A percentile compares a stretch with the other conserved stretches of the same genome.
These are phyloP conservation scores for Drosophila kuntzei DNA, from an alignment of 2,888 invertebrate species.

Conservation along the genomic window DNA sequence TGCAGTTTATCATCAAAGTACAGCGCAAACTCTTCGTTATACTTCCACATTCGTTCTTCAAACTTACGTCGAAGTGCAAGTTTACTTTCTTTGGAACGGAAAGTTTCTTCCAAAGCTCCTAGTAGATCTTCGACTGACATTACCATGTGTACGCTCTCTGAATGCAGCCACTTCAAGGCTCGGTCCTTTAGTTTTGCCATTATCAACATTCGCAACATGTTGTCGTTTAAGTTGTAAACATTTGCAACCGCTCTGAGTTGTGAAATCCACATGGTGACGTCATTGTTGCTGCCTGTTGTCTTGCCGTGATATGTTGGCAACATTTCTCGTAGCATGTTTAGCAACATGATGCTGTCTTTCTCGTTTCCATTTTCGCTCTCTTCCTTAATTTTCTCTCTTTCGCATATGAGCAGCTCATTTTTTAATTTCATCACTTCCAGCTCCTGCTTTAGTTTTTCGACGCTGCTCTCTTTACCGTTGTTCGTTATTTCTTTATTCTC, in stretches of 20 bases:
- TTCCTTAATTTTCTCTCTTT: background rate
- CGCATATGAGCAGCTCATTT: background rate
- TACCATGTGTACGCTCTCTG: background rate
- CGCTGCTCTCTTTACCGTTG: background rate
- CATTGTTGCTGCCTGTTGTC: too few species aligned
- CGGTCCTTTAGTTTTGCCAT: background rate
- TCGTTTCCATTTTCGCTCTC: background rate
- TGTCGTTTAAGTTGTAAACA: background rate
- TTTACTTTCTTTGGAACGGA: background rate
- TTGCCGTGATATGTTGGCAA: too few species aligned
- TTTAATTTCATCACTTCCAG: background rate
- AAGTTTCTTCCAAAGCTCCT: background rate
- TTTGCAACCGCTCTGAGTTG: background rate
- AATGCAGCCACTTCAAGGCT: background rate
- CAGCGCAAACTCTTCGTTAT: background rate
- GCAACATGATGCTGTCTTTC: too few species aligned
- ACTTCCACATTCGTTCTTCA: background rate
- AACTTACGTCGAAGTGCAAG: background rate
- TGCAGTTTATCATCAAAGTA: background rate
- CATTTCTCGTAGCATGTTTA: too few species aligned
- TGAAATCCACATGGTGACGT: too few species aligned
- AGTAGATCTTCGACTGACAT: background rate
- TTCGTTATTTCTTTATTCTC: background rate
- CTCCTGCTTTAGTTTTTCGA: background rate
- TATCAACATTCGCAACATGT: background rate